A percentile compares a stretch with the other conserved stretches of the same genome.
Evolutionary conservation across 2,797 vertebrate genomes (phyloP).

Genomic region (Remorina albescens): DNA sequence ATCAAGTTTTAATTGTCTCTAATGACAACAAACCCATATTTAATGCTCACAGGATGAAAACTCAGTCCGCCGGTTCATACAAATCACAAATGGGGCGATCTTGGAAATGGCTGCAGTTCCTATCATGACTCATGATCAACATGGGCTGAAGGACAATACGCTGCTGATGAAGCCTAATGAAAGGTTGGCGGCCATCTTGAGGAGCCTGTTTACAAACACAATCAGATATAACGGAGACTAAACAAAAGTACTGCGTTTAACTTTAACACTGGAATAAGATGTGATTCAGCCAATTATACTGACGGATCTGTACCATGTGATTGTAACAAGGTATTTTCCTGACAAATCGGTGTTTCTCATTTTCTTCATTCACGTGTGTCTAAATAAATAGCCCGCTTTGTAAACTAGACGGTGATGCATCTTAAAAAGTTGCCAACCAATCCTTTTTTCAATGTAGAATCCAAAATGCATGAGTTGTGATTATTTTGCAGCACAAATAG

Average conservation of each 20-base stretch:
- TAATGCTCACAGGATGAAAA: slow-evolving; percentile 1
- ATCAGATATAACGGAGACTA: slow-evolving; percentile 10
- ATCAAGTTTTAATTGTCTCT: slow-evolving; percentile 18
- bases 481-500: neutral
- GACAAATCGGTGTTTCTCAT: too few relatives aligned
- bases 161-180: slow-evolving; percentile 61
- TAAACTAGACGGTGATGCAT: too few relatives aligned
- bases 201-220: slow-evolving; percentile 43
- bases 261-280: slow-evolving; percentile 11
- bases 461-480: neutral
- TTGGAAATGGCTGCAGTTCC: slow-evolving; percentile 25
- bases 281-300: slow-evolving; percentile 17
- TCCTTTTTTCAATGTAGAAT: neutral
- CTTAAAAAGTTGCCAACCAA: too few relatives aligned
- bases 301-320: slow-evolving; percentile 2
- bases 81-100: slow-evolving; percentile 44
- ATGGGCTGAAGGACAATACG: slow-evolving; percentile 44
- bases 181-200: slow-evolving; percentile 49
- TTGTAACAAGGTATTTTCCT: neutral
- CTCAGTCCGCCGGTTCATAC: slow-evolving; percentile 10
- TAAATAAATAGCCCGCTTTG: neutral
- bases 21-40: slow-evolving; percentile 9
- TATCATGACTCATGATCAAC: slow-evolving; percentile 34
- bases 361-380: too few relatives aligned
- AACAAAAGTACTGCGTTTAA: slow-evolving; percentile 25